These are phyloP conservation scores for Gallinago media DNA, from an alignment of 2,113 vertebrate species.

Conservation along the genomic window DNA sequence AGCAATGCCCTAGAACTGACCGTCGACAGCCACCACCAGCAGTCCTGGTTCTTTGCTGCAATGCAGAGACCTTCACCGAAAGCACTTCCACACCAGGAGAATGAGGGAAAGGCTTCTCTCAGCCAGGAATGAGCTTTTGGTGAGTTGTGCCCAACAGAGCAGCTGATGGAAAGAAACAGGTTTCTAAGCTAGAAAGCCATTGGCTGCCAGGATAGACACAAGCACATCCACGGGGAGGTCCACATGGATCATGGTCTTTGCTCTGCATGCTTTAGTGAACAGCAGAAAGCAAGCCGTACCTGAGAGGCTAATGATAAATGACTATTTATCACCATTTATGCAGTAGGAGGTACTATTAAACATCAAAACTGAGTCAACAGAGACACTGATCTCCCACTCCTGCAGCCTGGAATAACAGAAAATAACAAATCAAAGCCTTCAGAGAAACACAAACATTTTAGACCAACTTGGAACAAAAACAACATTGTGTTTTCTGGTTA, in stretches of 20 bases:
- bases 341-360: background rate
- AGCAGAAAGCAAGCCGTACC: background rate
- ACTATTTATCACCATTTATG: background rate
- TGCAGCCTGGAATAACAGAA: background rate
- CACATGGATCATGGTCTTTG: background rate
- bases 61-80: background rate
- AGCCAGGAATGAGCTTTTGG: background rate
- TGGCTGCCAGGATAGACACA: fast-evolving
- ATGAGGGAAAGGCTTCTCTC: background rate
- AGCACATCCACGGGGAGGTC: background rate
- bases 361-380: background rate
- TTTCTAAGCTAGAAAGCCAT: background rate
- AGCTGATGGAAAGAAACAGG: background rate
- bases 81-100: background rate
- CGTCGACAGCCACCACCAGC: too few species aligned
- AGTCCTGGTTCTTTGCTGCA: background rate
- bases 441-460: background rate
- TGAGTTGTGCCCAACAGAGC: background rate
- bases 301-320: background rate
- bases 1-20: background rate
- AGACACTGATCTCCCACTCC: background rate
- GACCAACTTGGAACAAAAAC: background rate
- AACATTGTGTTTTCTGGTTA: background rate
- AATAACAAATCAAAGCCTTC: background rate
- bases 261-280: background rate